phyloP scores from a whole-genome alignment of 2,113 vertebrate genomes.

The Sapajus apella region DNA sequence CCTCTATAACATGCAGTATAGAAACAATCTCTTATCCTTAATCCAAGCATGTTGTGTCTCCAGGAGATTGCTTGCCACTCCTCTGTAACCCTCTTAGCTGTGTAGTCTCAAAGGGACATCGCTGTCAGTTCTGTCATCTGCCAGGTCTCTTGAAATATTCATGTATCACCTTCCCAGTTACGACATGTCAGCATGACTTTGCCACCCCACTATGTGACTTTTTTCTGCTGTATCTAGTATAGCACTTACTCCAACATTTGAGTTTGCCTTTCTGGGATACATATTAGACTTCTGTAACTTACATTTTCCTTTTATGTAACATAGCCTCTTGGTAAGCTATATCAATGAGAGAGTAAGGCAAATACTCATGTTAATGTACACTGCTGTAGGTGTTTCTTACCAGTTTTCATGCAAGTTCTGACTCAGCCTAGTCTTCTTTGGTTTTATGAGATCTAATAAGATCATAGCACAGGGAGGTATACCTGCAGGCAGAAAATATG shows the following conservation, averaged over 20 bases:
- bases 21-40: background rate
- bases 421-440: constrained; percentile 57
- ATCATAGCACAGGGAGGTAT: constrained; percentile 57
- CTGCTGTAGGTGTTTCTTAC: constrained; percentile 57
- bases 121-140: background rate
- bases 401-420: constrained; percentile 60
- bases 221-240: background rate
- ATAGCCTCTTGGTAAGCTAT: constrained; percentile 1
- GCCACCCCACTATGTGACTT: background rate
- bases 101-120: background rate
- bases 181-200: background rate
- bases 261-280: constrained; percentile 19
- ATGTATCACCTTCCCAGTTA: background rate
- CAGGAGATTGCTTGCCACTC: background rate
- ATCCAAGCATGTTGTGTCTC: background rate
- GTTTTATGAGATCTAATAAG: constrained; percentile 64
- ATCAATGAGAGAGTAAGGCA: constrained; percentile 25
- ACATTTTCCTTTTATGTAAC: constrained; percentile 38
- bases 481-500: constrained; percentile 65
- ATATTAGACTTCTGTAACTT: constrained; percentile 10
- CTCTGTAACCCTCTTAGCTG: background rate
- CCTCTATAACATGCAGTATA: background rate
- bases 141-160: background rate
- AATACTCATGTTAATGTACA: constrained; percentile 19
- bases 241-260: constrained; percentile 41